phyloP scores from a whole-genome alignment of 30 jellyfish, hydroid and myxozoan genomes.

The Cassiopea andromeda region DNA sequence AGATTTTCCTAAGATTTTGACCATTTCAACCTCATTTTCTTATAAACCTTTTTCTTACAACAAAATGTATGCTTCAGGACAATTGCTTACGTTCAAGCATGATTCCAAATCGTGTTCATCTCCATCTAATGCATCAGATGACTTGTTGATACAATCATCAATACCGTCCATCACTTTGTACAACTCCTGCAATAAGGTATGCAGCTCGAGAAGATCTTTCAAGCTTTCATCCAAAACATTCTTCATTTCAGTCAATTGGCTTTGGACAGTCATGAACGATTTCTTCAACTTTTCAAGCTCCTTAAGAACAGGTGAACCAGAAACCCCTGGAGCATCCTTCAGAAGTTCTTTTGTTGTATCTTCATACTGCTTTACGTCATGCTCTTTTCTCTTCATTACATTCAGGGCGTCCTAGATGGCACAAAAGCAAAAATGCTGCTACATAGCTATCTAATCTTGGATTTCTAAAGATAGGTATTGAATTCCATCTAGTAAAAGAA shows the following conservation, averaged over 20 bases:
- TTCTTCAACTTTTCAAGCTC: slow-evolving; percentile 75
- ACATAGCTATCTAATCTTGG: not conserved
- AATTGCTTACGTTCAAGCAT: slow-evolving; percentile 76
- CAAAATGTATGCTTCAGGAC: too few species aligned
- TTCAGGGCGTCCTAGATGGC: slow-evolving; percentile 52
- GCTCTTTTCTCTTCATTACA: slow-evolving; percentile 67
- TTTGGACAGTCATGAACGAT: slow-evolving; percentile 59
- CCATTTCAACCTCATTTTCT: too few species aligned
- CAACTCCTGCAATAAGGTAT: slow-evolving; percentile 52
- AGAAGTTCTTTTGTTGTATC: slow-evolving; percentile 66
- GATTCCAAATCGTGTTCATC: slow-evolving; percentile 83
- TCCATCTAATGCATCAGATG: slow-evolving; percentile 83
- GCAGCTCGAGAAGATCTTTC: slow-evolving; percentile 70
- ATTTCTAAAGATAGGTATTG: too few species aligned
- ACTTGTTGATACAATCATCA: slow-evolving; percentile 81
- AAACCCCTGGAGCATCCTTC: slow-evolving; percentile 71
- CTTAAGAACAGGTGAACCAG: slow-evolving; percentile 71
- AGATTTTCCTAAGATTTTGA: too few species aligned
- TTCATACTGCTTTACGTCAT: slow-evolving; percentile 44
- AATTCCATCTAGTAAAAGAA: too few species aligned
- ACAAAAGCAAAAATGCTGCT: not conserved
- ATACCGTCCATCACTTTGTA: slow-evolving; percentile 80
- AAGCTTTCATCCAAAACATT: slow-evolving; percentile 53
- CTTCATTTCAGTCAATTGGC: slow-evolving; percentile 54
- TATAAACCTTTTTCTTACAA: too few species aligned